Percentiles rank a stretch among this genome's conserved stretches.
These are phyloP conservation scores for Cantharis nigra DNA, from an alignment of 2,888 invertebrate genomes.

Conservation along the genomic window DNA sequence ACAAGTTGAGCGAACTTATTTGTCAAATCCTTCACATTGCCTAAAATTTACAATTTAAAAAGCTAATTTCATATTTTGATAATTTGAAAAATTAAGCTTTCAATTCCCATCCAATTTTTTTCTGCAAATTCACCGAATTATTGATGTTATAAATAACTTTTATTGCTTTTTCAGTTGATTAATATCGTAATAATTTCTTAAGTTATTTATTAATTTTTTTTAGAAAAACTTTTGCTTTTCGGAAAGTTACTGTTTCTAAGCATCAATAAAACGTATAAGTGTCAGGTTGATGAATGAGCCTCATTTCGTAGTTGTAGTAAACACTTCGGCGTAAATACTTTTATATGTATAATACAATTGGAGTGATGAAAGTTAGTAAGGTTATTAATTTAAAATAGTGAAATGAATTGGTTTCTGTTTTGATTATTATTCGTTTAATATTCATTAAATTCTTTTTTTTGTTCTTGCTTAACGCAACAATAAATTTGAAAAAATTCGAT, in stretches of 20 bases:
- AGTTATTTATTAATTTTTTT: not conserved
- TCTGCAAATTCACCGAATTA: not conserved
- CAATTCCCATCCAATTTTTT: not conserved
- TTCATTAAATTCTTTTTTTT: not conserved
- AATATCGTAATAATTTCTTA: not conserved
- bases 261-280: conserved; percentile 18
- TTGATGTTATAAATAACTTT: not conserved
- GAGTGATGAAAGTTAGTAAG: not conserved
- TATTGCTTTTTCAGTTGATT: not conserved
- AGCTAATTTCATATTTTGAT: not conserved
- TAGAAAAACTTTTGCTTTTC: not conserved
- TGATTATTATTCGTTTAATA: not conserved
- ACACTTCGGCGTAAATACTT: not conserved
- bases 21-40: not conserved
- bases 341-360: not conserved
- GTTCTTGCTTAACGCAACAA: not conserved
- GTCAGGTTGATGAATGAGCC: conserved; percentile 18
- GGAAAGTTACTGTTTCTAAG: not conserved
- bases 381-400: not conserved
- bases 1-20: not conserved
- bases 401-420: not conserved
- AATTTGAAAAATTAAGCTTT: not conserved
- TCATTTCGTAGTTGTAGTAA: conserved; percentile 11
- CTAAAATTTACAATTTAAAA: not conserved
- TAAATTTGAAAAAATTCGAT: not conserved